phyloP scores from a whole-genome alignment of 2,888 invertebrate genomes.

The Agrilus mali region DNA sequence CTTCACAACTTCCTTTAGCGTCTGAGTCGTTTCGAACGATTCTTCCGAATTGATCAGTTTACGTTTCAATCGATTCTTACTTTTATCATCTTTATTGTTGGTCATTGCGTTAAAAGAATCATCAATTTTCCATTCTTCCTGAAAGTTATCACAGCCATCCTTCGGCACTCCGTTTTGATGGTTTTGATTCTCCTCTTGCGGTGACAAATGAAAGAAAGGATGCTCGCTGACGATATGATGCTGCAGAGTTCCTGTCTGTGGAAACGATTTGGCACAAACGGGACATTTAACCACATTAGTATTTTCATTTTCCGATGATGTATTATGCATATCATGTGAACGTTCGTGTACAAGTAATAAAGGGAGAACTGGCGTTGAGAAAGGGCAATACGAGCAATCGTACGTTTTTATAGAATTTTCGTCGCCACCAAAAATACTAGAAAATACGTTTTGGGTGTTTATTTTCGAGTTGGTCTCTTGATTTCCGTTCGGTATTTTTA shows the following conservation, averaged over 20 bases:
- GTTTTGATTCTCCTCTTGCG: constrained; percentile 5
- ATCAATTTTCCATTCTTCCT: constrained; percentile 25
- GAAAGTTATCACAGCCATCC: constrained; percentile 24
- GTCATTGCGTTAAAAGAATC: constrained; percentile 14
- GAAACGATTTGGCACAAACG: constrained; percentile 44
- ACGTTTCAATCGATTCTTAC: constrained; percentile 21
- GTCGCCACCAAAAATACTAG: constrained; percentile 40
- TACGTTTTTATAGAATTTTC: constrained; percentile 57
- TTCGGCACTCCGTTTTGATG: constrained; percentile 11
- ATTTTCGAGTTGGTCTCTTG: constrained; percentile 24
- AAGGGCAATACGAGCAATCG: constrained; percentile 81
- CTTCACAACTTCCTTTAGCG: constrained; percentile 40
- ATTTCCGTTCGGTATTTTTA: constrained; percentile 45
- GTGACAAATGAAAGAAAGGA: constrained; percentile 33
- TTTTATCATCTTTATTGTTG: constrained; percentile 28
- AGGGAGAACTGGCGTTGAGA: constrained; percentile 78
- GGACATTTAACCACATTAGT: constrained; percentile 38
- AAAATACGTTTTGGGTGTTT: constrained; percentile 39
- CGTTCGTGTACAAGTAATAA: constrained; percentile 87
- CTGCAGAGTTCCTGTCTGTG: constrained; percentile 44
- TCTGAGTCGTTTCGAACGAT: constrained; percentile 36
- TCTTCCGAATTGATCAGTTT: constrained; percentile 20
- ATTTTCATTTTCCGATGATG: constrained; percentile 20
- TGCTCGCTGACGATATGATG: constrained; percentile 51
- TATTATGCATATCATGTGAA: constrained; percentile 44